A percentile compares a stretch with the other conserved stretches of the same genome.
Evolutionary conservation across 2,797 vertebrate species (phyloP).

Genomic region (Morus bassanus): DNA sequence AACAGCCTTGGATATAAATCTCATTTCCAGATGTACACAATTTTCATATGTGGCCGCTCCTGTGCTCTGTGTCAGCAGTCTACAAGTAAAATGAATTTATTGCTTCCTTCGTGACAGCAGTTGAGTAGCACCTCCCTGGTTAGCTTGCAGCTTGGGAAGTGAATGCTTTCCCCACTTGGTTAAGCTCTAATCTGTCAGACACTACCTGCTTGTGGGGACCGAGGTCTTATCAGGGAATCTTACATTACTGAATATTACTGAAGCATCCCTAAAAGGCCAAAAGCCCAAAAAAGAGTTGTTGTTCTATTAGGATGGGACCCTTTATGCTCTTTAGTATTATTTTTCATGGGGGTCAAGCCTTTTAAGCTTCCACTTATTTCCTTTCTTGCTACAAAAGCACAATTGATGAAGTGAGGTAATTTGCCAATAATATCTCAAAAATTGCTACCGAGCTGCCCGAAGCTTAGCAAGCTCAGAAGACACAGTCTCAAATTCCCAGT

Average conservation of each 20-base stretch:
- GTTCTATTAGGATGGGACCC: background rate
- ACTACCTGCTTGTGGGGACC: background rate
- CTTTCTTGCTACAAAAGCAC: background rate
- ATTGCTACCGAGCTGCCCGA: background rate
- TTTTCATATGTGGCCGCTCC: background rate
- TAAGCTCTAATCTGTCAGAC: background rate
- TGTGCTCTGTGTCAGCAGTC: background rate
- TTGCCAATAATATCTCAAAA: background rate
- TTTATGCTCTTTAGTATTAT: background rate
- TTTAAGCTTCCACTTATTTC: background rate
- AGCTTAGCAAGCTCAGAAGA: background rate
- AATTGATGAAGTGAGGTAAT: background rate
- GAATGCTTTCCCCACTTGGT: background rate
- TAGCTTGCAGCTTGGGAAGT: background rate
- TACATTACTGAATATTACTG: fast-evolving
- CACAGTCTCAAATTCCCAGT: background rate
- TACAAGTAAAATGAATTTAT: background rate
- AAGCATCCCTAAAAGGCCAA: background rate
- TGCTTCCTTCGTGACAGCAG: background rate
- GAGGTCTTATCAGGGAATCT: background rate
- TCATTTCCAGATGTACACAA: background rate
- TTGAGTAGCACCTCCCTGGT: background rate
- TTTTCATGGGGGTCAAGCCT: background rate
- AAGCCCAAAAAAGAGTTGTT: background rate
- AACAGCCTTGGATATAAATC: background rate